Base-by-base conservation (phyloP, 2,888 invertebrate species). In the Meiosimyza platycephala region DNA sequence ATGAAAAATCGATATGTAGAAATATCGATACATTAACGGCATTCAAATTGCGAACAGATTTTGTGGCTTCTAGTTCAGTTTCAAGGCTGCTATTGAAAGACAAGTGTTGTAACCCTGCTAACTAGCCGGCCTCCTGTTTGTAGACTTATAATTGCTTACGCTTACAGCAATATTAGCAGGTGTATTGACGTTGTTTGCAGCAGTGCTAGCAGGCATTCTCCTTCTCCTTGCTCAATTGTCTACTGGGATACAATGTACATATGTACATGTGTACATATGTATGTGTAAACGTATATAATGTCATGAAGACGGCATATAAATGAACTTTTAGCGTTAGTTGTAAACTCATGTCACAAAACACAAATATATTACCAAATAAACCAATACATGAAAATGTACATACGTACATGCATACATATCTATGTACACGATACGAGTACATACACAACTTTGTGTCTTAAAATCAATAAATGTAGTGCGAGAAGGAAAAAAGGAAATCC, bases 241-340 rank as follows among this genome's bases (percentile, higher is more conserved):
- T 16, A 13, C 9, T 16, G 54, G 13, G 18, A 54, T 54, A n/a
- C n/a, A 18, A 67, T 66, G 55, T 18, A 60, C 9, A 50, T 64
- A 67, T 66, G 55, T 18, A 60, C 9, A 50, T 64, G 74, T 57
- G 71, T 72, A 62, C 50, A 15, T n/a, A 40, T 33, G 51, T 67
- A 75, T 75, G 74, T 76, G 72, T 73, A 72, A 66, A 12, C 75
- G 71, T 57, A 74, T 72, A 69, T 77, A 82, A 81, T 82, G 83
- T 81, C 82, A 82, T 80, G 80, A 81, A 40, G 28, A 68, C 40
- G 76, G 76, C 83, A 81, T 82, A 82, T 82, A 82, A 82, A 82
- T 82, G 83, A 82, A 83, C 81, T 82, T 81, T 82, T 77, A 78
- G 63, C 80, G 78, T 79, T 76, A 75, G 75, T 70, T 59, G 50